phyloP scores from a whole-genome alignment of 2,797 vertebrate species.

The Lithobates sylvaticus region DNA sequence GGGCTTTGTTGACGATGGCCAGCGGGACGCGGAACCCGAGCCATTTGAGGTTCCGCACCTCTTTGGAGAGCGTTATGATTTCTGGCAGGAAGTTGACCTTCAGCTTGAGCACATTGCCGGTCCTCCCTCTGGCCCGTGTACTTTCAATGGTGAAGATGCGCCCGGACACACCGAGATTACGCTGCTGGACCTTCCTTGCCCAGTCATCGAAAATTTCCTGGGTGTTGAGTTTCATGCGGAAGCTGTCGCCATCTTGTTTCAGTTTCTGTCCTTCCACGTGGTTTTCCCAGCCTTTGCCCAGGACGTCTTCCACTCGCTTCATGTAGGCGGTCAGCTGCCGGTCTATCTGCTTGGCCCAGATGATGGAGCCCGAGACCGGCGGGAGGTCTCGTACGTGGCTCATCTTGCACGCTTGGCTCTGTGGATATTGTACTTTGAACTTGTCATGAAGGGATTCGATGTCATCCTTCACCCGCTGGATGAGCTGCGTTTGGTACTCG shows the following conservation, averaged over 20 bases:
- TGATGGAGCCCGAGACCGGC: slow-evolving; percentile 96
- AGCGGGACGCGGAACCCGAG: slow-evolving; percentile 96
- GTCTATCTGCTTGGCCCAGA: slow-evolving; percentile 99
- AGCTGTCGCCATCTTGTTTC: slow-evolving; percentile 99
- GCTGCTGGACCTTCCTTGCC: slow-evolving; percentile 98
- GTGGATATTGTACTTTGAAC: slow-evolving; percentile 98
- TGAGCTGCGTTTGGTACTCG: slow-evolving; percentile 97
- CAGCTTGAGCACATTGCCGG: slow-evolving; percentile 92
- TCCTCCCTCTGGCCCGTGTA: slow-evolving; percentile 89
- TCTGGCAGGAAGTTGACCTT: slow-evolving; percentile 99
- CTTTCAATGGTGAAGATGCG: slow-evolving; percentile 98
- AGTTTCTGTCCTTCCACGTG: slow-evolving; percentile 98
- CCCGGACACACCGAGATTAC: slow-evolving; percentile 95
- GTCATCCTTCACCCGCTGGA: slow-evolving; percentile 98
- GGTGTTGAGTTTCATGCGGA: slow-evolving; percentile 98
- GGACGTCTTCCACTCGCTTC: slow-evolving; percentile 98
- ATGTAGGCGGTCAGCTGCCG: slow-evolving; percentile 97
- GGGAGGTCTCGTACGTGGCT: slow-evolving; percentile 96
- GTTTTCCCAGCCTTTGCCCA: slow-evolving; percentile 99
- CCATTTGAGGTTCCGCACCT: slow-evolving; percentile 98
- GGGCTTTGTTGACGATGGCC: slow-evolving; percentile 98
- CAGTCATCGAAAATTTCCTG: slow-evolving; percentile 99
- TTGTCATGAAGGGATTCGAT: slow-evolving; percentile 98
- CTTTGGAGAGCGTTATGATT: slow-evolving; percentile 98
- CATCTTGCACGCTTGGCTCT: slow-evolving; percentile 99